A percentile compares a stretch with the other conserved stretches of the same genome.
Conservation (phyloP, 2,888 invertebrate species). For the Drosophila melanosoma region DNA sequence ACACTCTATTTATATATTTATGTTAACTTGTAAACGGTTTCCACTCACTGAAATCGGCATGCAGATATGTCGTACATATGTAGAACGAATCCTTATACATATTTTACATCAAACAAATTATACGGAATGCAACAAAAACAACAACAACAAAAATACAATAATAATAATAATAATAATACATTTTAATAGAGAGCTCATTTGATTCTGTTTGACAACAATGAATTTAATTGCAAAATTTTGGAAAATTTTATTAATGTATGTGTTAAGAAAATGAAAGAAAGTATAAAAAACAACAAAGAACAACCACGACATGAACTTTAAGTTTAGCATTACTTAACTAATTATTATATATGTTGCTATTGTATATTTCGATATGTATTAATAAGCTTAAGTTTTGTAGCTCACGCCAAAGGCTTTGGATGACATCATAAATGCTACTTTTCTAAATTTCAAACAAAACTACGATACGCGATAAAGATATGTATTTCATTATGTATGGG, state of each 20-base stretch:
- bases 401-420: conserved; percentile 54
- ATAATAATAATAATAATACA: background rate
- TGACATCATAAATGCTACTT: conserved; percentile 24
- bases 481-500: conserved; percentile 50
- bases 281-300: background rate
- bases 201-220: conserved; percentile 26
- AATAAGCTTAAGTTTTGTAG: conserved; percentile 49
- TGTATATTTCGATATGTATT: conserved; percentile 27
- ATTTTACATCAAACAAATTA: background rate
- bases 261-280: conserved; percentile 8
- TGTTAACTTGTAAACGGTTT: conserved; percentile 49
- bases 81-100: conserved; percentile 1
- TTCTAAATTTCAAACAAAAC: conserved; percentile 18
- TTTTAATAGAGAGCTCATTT: conserved; percentile 8
- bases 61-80: conserved; percentile 6
- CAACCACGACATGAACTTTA: conserved; percentile 60
- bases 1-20: conserved; percentile 19
- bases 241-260: conserved; percentile 11
- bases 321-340: conserved; percentile 54
- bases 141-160: background rate
- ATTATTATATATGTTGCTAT: conserved; percentile 34
- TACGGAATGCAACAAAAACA: background rate
- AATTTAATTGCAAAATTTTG: conserved; percentile 15
- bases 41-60: conserved; percentile 26
- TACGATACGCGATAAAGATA: conserved; percentile 22